A percentile compares a stretch with the other conserved stretches of the same genome.
Conservation (phyloP, 2,888 invertebrate genomes). For the Bursaphelenchus okinawaensis region DNA sequence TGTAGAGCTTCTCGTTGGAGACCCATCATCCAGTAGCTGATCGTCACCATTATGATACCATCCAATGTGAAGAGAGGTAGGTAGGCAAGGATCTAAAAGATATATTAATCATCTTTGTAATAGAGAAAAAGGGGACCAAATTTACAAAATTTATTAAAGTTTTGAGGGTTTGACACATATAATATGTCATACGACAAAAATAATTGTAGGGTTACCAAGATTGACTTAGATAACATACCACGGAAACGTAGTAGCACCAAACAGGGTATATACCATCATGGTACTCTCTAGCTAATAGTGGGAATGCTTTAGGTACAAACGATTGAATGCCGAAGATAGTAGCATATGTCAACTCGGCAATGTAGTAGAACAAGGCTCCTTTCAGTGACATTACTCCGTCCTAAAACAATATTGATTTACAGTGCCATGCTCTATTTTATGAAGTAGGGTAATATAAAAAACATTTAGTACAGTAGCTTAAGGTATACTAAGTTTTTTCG, state of each 20-base stretch:
- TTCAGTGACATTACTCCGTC: slow-evolving; percentile 91
- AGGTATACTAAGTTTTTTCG: too few species aligned
- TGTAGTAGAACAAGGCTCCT: slow-evolving; percentile 80
- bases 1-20: slow-evolving; percentile 18
- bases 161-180: neutral
- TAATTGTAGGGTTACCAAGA: too few species aligned
- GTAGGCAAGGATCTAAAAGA: slow-evolving; percentile 30
- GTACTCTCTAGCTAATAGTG: slow-evolving; percentile 82
- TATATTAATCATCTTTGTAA: neutral
- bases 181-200: too few species aligned
- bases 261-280: slow-evolving; percentile 81
- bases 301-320: slow-evolving; percentile 80
- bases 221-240: slow-evolving; percentile 25
- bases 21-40: slow-evolving; percentile 78
- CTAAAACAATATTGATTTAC: slow-evolving; percentile 64
- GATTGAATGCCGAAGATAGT: slow-evolving; percentile 84
- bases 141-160: neutral
- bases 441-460: neutral
- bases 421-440: slow-evolving; percentile 17
- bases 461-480: too few species aligned
- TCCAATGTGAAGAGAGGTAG: slow-evolving; percentile 77
- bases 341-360: slow-evolving; percentile 86
- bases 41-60: slow-evolving; percentile 74
- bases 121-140: neutral
- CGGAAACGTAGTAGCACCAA: slow-evolving; percentile 43